These are phyloP conservation scores for Pogonocichla stellata DNA, from an alignment of 2,113 vertebrate genomes.

Conservation along the genomic window DNA sequence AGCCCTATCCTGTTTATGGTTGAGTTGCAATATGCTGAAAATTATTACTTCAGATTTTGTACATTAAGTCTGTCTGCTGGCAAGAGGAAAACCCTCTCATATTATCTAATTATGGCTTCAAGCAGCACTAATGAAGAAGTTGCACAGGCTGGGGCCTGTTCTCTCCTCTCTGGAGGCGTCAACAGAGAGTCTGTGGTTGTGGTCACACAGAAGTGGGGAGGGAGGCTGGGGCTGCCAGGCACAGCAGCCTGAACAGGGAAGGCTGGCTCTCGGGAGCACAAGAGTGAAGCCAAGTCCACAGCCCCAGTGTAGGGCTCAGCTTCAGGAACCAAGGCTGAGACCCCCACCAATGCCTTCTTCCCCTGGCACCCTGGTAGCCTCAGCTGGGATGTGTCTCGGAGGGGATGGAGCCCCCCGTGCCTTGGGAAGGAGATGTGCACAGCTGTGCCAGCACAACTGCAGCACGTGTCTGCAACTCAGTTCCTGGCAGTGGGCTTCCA, in stretches of 20 bases:
- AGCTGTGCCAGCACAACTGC: background rate
- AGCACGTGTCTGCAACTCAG: background rate
- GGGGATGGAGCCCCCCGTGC: background rate
- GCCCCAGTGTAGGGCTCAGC: background rate
- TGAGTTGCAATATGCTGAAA: conserved; percentile 28
- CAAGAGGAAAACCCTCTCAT: conserved; percentile 59
- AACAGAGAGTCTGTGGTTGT: conserved; percentile 61
- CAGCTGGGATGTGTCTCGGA: rapidly evolving
- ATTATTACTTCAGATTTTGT: conserved; percentile 50
- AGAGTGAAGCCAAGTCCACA: background rate
- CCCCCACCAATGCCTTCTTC: background rate
- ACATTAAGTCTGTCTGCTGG: conserved; percentile 62
- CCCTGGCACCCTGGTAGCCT: background rate
- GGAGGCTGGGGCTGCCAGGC: background rate
- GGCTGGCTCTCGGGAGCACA: background rate
- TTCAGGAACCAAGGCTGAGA: background rate
- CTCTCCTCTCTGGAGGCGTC: conserved; percentile 53
- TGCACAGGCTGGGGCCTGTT: conserved; percentile 54
- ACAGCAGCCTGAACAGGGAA: background rate
- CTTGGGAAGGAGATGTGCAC: background rate
- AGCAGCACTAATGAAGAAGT: conserved; percentile 58
- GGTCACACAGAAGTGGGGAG: background rate
- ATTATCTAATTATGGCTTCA: conserved; percentile 65
- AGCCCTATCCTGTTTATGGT: conserved; percentile 56
- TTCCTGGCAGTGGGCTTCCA: background rate